A percentile compares a stretch with the other conserved stretches of the same genome.
Evolutionary conservation across 1,140 invertebrate species (phyloP).

Genomic region (Pogonus chalceus): DNA sequence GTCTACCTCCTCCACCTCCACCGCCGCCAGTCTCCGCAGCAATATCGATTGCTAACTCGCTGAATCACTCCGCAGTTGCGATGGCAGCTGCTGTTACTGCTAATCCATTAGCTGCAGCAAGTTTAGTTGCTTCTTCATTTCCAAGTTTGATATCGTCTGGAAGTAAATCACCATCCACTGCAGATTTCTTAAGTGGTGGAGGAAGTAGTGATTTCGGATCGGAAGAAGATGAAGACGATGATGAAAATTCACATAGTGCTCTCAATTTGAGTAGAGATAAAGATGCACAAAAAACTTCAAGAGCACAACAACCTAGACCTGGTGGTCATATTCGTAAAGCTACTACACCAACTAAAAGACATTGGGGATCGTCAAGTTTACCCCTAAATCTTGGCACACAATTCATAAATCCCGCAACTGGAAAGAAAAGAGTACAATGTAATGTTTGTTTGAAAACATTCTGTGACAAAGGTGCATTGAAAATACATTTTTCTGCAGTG

Average conservation of each 20-base stretch:
- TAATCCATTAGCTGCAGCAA: constrained; percentile 35
- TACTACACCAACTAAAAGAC: constrained; percentile 78
- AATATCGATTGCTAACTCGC: constrained; percentile 36
- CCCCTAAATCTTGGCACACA: constrained; percentile 81
- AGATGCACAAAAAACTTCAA: constrained; percentile 38
- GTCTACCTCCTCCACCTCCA: constrained; percentile 50
- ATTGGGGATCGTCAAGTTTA: constrained; percentile 72
- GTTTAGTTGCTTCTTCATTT: constrained; percentile 37
- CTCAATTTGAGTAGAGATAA: constrained; percentile 55
- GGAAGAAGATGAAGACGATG: constrained; percentile 56
- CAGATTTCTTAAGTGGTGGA: constrained; percentile 32
- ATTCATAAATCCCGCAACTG: constrained; percentile 83
- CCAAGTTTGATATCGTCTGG: constrained; percentile 30
- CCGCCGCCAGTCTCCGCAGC: constrained; percentile 25
- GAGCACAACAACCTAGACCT: constrained; percentile 32
- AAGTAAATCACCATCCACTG: constrained; percentile 34
- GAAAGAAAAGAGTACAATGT: constrained; percentile 95
- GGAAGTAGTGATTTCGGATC: constrained; percentile 43
- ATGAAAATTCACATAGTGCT: constrained; percentile 52
- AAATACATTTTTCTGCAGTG: constrained; percentile 99
- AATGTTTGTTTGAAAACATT: constrained; percentile 98
- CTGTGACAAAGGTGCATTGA: constrained; percentile 98
- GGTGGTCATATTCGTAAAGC: constrained; percentile 60
- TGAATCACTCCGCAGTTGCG: constrained; percentile 44
- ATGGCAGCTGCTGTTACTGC: constrained; percentile 37